phyloP scores from a whole-genome alignment of 2,113 vertebrate species.

The Ammodytes dubius region DNA sequence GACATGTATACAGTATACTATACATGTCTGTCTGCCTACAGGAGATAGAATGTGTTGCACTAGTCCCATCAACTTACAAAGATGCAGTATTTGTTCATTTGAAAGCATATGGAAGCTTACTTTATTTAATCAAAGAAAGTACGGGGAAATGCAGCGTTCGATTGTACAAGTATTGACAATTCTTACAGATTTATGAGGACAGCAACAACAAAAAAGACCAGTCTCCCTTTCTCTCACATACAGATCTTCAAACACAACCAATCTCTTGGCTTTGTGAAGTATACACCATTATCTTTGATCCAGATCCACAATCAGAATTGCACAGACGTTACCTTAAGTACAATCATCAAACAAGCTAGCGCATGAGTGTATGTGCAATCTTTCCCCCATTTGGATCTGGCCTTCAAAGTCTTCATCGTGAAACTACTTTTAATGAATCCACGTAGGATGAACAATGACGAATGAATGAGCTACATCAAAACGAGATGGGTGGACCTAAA shows the following conservation, averaged over 20 bases:
- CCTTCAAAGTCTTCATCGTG: constrained; percentile 28
- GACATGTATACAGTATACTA: no score
- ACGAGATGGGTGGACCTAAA: constrained; percentile 27
- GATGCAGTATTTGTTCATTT: neutral
- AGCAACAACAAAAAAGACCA: constrained; percentile 9
- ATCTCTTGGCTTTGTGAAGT: constrained; percentile 49
- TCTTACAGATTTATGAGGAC: neutral
- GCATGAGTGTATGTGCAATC: constrained; percentile 31
- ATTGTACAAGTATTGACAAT: constrained; percentile 20
- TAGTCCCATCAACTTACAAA: neutral
- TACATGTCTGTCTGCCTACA: neutral
- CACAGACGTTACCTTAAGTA: constrained; percentile 43
- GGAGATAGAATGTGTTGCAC: neutral
- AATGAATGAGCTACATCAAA: constrained; percentile 37
- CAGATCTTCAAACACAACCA: constrained; percentile 50
- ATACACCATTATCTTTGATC: constrained; percentile 60
- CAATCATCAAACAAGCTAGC: constrained; percentile 50
- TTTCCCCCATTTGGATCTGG: constrained; percentile 25
- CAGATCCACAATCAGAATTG: constrained; percentile 48
- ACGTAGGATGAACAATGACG: constrained; percentile 5
- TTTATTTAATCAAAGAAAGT: neutral
- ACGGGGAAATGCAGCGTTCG: constrained; percentile 4
- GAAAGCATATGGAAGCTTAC: neutral
- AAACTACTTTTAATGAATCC: constrained; percentile 27
- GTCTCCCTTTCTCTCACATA: constrained; percentile 17